These are phyloP conservation scores for Vulpes lagopus DNA, from an alignment of 2,113 vertebrate species.

Conservation along the genomic window DNA sequence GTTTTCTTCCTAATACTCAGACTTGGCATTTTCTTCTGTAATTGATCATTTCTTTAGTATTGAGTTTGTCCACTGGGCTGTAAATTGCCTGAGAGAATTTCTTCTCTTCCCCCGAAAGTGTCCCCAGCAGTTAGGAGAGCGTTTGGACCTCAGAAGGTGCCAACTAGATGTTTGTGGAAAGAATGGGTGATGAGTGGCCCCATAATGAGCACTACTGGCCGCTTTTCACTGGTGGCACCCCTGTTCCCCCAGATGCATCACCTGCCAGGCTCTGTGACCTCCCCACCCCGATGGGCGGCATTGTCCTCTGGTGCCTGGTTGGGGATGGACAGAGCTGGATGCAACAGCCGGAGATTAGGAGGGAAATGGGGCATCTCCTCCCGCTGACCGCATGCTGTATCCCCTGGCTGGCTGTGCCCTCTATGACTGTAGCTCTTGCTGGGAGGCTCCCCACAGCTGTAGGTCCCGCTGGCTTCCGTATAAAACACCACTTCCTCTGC, in stretches of 20 bases:
- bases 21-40: fast-evolving
- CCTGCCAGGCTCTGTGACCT: not conserved
- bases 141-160: not conserved
- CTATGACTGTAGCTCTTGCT: not conserved
- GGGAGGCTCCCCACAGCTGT: not conserved
- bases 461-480: not conserved
- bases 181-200: not conserved
- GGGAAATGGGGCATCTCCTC: not conserved
- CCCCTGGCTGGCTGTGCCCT: fast-evolving
- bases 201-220: fast-evolving
- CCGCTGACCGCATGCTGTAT: fast-evolving
- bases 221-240: not conserved
- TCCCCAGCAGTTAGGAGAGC: not conserved
- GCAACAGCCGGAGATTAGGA: not conserved
- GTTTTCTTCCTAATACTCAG: not conserved
- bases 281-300: fast-evolving
- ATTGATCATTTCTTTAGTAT: not conserved
- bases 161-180: not conserved
- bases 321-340: not conserved
- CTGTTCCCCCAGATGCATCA: not conserved
- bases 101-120: not conserved
- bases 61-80: not conserved
- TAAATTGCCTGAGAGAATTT: not conserved
- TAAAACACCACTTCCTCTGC: not conserved
- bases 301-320: not conserved